Evolutionary conservation across 2,888 invertebrate genomes (phyloP).

Genomic region (Drosophila recens): DNA sequence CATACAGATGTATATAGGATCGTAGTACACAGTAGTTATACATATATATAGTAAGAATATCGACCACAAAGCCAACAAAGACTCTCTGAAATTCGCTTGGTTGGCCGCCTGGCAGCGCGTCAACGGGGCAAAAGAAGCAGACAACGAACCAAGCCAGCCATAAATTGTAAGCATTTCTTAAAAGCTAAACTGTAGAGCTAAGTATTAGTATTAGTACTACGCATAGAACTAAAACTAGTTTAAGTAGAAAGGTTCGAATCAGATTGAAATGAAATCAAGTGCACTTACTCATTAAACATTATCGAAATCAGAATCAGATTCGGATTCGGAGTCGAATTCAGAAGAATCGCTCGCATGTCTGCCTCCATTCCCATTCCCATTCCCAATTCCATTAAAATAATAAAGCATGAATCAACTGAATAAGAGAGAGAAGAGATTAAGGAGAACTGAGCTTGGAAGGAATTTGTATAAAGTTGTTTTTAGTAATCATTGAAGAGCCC

Average conservation of each 20-base stretch:
- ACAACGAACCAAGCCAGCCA: conserved; percentile 75
- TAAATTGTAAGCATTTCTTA: conserved; percentile 82
- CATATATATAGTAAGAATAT: conserved; percentile 1
- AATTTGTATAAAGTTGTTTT: conserved; percentile 74
- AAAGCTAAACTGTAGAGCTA: conserved; percentile 37
- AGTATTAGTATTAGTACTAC: conserved; percentile 41
- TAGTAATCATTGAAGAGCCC: conserved; percentile 66
- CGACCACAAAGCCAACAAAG: conserved; percentile 85
- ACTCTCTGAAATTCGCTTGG: conserved; percentile 80
- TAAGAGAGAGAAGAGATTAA: conserved; percentile 11
- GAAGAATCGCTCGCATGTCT: conserved; percentile 50
- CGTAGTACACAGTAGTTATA: conserved; percentile 42
- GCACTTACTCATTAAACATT: conserved; percentile 65
- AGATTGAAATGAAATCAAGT: conserved; percentile 51
- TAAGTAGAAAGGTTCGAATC: conserved; percentile 17
- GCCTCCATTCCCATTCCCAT: conserved; percentile 46
- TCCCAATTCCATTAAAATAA: conserved; percentile 27
- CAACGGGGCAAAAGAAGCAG: conserved; percentile 36
- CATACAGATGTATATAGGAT: conserved; percentile 34
- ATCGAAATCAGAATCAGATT: conserved; percentile 21
- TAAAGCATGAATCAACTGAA: conserved; percentile 34
- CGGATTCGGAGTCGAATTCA: conserved; percentile 8
- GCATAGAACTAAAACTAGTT: conserved; percentile 60
- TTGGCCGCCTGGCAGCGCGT: conserved; percentile 45
- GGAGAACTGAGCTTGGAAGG: not conserved